These are phyloP conservation scores for Malurus melanocephalus DNA, from an alignment of 2,113 vertebrate genomes.

Conservation along the genomic window DNA sequence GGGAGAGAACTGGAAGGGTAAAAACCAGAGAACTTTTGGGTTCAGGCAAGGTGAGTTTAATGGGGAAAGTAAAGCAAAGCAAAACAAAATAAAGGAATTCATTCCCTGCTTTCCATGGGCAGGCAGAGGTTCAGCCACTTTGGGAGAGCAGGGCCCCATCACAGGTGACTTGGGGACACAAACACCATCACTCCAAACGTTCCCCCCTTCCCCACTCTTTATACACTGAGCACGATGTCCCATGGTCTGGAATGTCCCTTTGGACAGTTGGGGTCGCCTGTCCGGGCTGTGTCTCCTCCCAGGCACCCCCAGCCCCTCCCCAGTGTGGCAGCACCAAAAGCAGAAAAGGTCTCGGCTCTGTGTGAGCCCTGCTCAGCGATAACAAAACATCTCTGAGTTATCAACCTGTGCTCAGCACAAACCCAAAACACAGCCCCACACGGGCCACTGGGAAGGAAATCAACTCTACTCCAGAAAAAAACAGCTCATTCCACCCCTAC, in stretches of 20 bases:
- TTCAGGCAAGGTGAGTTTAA: neutral
- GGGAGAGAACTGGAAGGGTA: neutral
- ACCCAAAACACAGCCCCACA: neutral
- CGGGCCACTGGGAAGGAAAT: accelerated
- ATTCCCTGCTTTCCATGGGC: accelerated
- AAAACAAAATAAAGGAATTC: neutral
- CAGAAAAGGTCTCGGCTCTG: neutral
- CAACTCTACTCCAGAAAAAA: neutral
- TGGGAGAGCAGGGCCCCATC: neutral
- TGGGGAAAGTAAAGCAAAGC: neutral
- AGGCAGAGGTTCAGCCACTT: neutral
- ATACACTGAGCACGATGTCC: neutral
- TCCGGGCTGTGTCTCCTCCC: accelerated
- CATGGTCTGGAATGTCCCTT: neutral
- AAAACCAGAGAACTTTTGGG: neutral
- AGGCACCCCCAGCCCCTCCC: accelerated
- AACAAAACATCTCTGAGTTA: neutral
- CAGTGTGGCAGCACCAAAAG: accelerated
- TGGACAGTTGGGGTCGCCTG: neutral
- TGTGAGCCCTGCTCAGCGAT: neutral
- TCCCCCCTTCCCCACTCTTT: neutral
- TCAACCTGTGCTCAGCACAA: neutral
- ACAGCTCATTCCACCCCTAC: no score
- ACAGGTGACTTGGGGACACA: neutral
- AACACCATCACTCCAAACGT: neutral